Percentiles rank a stretch among this genome's conserved stretches.
These are phyloP conservation scores for Etia nguti DNA, from an alignment of 2,113 vertebrate genomes.

Conservation along the genomic window DNA sequence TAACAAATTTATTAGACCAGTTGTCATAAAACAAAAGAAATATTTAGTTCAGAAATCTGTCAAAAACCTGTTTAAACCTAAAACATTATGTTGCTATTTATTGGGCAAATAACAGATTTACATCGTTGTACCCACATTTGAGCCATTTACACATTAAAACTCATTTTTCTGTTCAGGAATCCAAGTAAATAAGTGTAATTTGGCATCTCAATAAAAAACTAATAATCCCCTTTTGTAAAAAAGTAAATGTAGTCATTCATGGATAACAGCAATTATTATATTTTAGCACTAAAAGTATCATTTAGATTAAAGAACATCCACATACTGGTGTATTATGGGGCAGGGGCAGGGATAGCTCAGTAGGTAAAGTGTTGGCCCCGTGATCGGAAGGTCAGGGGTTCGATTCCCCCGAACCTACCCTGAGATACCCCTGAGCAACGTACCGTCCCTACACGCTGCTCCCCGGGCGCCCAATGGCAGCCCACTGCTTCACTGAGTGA, in stretches of 20 bases:
- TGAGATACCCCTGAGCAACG: no score
- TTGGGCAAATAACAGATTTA: background rate
- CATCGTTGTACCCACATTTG: background rate
- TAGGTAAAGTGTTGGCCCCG: no score
- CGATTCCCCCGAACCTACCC: no score
- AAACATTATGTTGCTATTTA: background rate
- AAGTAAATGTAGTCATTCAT: background rate
- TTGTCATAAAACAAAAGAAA: background rate
- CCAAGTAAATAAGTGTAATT: background rate
- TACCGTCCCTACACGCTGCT: no score
- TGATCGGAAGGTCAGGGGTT: no score
- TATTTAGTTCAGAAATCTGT: background rate
- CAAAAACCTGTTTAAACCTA: background rate
- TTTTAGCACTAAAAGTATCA: background rate
- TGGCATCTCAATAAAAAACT: background rate
- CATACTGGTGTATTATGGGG: background rate
- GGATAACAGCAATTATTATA: rapidly evolving
- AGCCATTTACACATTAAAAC: background rate
- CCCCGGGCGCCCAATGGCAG: no score
- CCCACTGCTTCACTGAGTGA: no score
- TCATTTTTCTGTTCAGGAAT: background rate
- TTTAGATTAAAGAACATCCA: background rate
- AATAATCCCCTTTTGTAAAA: background rate
- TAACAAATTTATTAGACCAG: background rate
- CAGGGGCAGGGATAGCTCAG: no score